phyloP scores from a whole-genome alignment of 2,888 invertebrate genomes.

The Hemicrepidius hirtus region DNA sequence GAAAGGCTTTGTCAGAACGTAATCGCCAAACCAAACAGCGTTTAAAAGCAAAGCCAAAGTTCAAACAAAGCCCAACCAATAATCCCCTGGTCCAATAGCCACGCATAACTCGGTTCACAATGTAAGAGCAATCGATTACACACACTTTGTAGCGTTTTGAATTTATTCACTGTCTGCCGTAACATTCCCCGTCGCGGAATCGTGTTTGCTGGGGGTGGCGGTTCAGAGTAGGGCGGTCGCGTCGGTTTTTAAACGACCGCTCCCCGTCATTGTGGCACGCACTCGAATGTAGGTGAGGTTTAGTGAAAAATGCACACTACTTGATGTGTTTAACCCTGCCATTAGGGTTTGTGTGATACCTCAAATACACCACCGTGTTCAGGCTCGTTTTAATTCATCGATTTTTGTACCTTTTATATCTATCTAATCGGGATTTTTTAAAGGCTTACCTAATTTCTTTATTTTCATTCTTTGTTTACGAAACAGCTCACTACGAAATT shows the following conservation, averaged over 20 bases:
- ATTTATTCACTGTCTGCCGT: conserved; percentile 48
- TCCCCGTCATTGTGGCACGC: conserved; percentile 59
- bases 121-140: conserved; percentile 57
- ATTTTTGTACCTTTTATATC: conserved; percentile 59
- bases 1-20: conserved; percentile 39
- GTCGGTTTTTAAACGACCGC: conserved; percentile 48
- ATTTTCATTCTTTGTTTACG: not conserved
- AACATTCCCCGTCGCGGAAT: conserved; percentile 24
- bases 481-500: not conserved
- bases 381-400: conserved; percentile 64
- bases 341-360: conserved; percentile 72
- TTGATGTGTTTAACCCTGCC: conserved; percentile 72
- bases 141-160: conserved; percentile 51
- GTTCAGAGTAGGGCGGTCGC: conserved; percentile 42
- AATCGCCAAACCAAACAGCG: conserved; percentile 57
- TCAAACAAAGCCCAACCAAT: conserved; percentile 57
- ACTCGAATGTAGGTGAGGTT: conserved; percentile 64
- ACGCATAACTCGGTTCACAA: conserved; percentile 52
- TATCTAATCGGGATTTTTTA: conserved; percentile 22
- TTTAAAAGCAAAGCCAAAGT: conserved; percentile 50
- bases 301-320: conserved; percentile 71
- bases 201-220: conserved; percentile 36
- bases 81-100: conserved; percentile 54
- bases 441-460: not conserved
- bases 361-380: conserved; percentile 69